Base-by-base conservation (phyloP, 2,113 vertebrate genomes). In the Zapornia atra region DNA sequence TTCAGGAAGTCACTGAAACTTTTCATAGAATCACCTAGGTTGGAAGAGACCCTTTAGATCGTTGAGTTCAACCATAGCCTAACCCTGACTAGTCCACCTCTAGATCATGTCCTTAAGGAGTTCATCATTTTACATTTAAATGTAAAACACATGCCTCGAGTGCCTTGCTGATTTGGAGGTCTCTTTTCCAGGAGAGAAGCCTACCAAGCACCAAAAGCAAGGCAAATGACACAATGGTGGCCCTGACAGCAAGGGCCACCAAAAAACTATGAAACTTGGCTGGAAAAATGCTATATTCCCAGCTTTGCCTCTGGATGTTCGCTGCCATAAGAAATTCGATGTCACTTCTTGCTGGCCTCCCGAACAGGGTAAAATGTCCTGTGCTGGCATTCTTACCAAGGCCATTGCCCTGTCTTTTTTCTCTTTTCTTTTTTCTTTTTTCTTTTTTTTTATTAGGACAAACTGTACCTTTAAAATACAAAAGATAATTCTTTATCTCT, bases 401-500 rank as follows among this genome's bases (percentile, higher is more conserved):
- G 56, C 33, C 93, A 61, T 80, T 87, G 59, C 3, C 4, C 16
- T 12, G 79, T 38, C 7, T 48, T 48, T 48, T 15, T 68, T 79
- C 20, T 33, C 8, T 44, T 44, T 44, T 44, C 15, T 36, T 24
- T 38, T 46, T 44, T 70, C 29, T 36, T 56, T 38, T 36, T 44
- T 54, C 56, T 63, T 60, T 24, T 44, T 70, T 70, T 42, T 53
- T 12, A 69, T 90, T 90, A 78, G 51, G 11, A 84, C 42, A 84
- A 91, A 94, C 72, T 31, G 21, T 75, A 60, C 68, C 68, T 86
- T 94, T 94, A 84, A 88, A 96, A 91, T 76, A 81, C 14, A 76
- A 84, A 78, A 84, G 44, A 57, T 51, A 76, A 42, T 94, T 92
- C 40, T 86, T 96, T 93, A 61, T 94, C 65, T 91, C 77, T 84